Evolutionary conservation across 2,888 invertebrate genomes (phyloP).

Genomic region (Chymomyza procnemis): DNA sequence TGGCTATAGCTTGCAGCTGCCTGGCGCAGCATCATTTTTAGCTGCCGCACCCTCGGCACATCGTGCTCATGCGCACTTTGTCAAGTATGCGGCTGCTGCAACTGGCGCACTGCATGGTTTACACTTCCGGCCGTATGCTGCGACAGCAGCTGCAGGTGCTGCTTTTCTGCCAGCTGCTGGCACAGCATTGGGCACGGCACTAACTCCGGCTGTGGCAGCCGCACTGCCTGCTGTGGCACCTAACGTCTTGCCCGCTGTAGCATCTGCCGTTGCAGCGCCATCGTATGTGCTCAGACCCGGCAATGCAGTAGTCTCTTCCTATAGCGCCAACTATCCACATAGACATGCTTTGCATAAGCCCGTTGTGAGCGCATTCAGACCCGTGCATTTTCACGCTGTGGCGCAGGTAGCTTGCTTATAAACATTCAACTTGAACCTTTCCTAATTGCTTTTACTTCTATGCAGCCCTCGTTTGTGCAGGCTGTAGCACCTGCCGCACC

Average conservation of each 20-base stretch:
- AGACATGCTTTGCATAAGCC: conserved; percentile 63
- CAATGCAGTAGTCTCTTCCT: conserved; percentile 74
- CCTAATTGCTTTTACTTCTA: neutral
- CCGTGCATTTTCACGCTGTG: conserved; percentile 52
- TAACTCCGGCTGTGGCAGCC: conserved; percentile 4
- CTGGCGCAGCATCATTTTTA: conserved; percentile 54
- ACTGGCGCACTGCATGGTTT: conserved; percentile 23
- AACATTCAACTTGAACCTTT: neutral
- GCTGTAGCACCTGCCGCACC: conserved; percentile 39
- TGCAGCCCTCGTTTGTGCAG: conserved; percentile 49
- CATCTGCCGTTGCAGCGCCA: conserved; percentile 33
- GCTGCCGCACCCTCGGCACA: conserved; percentile 45
- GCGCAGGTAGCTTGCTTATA: conserved; percentile 46
- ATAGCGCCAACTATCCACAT: conserved; percentile 75
- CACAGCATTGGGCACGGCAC: conserved; percentile 8
- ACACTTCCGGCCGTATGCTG: conserved; percentile 38
- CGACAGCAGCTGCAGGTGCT: conserved; percentile 18
- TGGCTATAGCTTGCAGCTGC: conserved; percentile 72
- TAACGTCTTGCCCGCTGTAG: conserved; percentile 27
- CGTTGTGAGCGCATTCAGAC: conserved; percentile 41
- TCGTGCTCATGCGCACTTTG: conserved; percentile 25
- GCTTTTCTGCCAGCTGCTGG: conserved; percentile 13
- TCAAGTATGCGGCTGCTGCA: conserved; percentile 47
- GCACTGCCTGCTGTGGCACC: conserved; percentile 21
- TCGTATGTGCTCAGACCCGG: conserved; percentile 74